These are phyloP conservation scores for Eupsittula cactorum DNA, from an alignment of 2,113 vertebrate species.

Conservation along the genomic window DNA sequence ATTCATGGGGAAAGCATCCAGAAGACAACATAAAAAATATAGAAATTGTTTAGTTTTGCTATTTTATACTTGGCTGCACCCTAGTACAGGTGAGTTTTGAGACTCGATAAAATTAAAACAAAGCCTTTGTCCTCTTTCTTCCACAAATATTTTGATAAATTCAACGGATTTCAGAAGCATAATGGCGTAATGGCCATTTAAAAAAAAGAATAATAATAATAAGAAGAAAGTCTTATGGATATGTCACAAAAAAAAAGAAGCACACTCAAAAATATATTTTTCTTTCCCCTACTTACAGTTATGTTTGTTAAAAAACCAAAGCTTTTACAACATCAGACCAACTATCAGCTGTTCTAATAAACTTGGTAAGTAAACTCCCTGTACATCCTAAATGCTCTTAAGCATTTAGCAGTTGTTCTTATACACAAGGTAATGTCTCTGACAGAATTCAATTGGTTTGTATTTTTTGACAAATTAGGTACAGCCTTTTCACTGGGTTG, in stretches of 20 bases:
- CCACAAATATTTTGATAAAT: constrained; percentile 45
- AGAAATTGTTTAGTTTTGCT: constrained; percentile 6
- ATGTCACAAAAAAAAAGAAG: constrained; percentile 32
- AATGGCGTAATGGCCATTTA: constrained; percentile 21
- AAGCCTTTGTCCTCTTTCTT: not conserved
- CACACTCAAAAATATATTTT: constrained; percentile 46
- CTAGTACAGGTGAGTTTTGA: not conserved
- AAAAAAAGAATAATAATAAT: not conserved
- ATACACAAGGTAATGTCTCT: constrained; percentile 48
- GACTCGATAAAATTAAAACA: not conserved
- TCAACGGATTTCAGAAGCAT: constrained; percentile 56
- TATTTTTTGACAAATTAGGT: not conserved
- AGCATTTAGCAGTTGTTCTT: constrained; percentile 44
- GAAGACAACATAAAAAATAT: constrained; percentile 44
- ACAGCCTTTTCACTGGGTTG: not conserved
- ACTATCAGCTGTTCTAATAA: constrained; percentile 66
- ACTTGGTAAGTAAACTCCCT: constrained; percentile 50
- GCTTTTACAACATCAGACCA: constrained; percentile 61
- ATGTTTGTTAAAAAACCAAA: constrained; percentile 39
- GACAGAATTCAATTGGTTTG: constrained; percentile 1
- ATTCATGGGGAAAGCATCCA: constrained; percentile 31
- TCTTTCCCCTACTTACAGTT: constrained; percentile 23
- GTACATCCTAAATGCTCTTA: constrained; percentile 44
- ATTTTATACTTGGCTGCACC: not conserved
- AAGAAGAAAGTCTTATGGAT: constrained; percentile 15